Conservation (phyloP, 2,888 invertebrate genomes). For the Cyclophora punctaria region DNA sequence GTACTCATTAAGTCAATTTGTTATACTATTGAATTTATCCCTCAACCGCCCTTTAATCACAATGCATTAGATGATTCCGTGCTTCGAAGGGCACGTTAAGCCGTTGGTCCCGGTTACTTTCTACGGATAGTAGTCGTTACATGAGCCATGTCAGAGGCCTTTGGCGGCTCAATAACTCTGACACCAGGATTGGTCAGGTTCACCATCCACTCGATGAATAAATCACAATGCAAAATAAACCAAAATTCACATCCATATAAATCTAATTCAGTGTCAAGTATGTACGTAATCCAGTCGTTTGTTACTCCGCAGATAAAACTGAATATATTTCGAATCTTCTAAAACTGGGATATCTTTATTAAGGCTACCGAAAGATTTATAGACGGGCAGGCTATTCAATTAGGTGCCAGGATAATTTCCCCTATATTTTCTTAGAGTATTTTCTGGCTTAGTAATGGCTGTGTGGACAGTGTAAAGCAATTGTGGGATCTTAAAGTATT, state of each 20-base stretch:
- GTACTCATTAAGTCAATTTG: too few species aligned
- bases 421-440: slow-evolving; percentile 16
- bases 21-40: too few species aligned
- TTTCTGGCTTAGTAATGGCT: slow-evolving; percentile 11
- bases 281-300: slow-evolving; percentile 22
- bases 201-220: too few species aligned
- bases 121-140: too few species aligned
- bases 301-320: slow-evolving; percentile 35
- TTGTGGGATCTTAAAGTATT: not conserved
- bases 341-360: slow-evolving; percentile 38
- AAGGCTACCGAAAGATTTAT: slow-evolving; percentile 35
- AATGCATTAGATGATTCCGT: too few species aligned
- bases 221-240: too few species aligned
- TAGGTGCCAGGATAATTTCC: slow-evolving; percentile 31
- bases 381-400: slow-evolving; percentile 30
- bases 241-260: slow-evolving; percentile 3
- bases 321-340: slow-evolving; percentile 44
- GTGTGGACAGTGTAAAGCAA: not conserved
- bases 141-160: too few species aligned
- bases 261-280: slow-evolving; percentile 4
- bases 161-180: too few species aligned
- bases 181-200: too few species aligned
- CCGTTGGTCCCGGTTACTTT: too few species aligned
- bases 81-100: too few species aligned
- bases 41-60: too few species aligned